These are phyloP conservation scores for Mythimna albipuncta DNA, from an alignment of 2,888 invertebrate species.

Conservation along the genomic window DNA sequence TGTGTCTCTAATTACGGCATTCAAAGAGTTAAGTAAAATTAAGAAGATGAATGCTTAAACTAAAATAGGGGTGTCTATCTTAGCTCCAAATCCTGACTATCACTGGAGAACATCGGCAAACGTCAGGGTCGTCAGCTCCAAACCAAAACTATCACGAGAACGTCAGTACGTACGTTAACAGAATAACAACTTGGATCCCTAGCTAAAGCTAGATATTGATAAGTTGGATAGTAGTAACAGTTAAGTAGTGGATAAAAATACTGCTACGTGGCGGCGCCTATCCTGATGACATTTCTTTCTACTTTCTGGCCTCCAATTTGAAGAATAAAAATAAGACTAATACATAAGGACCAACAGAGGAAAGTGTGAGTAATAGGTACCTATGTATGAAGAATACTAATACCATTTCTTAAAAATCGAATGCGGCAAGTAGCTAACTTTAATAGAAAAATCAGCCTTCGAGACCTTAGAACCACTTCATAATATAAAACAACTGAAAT, in stretches of 20 bases:
- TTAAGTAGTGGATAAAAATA: not conserved
- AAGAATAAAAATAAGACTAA: not conserved
- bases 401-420: not conserved
- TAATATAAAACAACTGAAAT: not conserved
- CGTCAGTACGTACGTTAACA: not conserved
- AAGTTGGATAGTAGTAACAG: not conserved
- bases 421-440: not conserved
- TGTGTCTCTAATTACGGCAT: no score
- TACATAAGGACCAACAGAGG: not conserved
- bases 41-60: no score
- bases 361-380: not conserved
- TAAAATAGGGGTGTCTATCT: no score
- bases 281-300: no score
- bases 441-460: not conserved
- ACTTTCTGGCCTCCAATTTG: no score
- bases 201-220: not conserved
- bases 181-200: not conserved
- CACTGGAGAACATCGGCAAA: no score
- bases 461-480: not conserved
- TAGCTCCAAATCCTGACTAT: no score
- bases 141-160: not conserved
- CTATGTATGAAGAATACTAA: not conserved
- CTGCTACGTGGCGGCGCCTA: not conserved
- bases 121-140: no score
- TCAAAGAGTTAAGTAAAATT: not conserved